A percentile compares a stretch with the other conserved stretches of the same genome.
These are phyloP conservation scores for Oncorhynchus nerka DNA, from an alignment of 2,113 vertebrate species.

Conservation along the genomic window DNA sequence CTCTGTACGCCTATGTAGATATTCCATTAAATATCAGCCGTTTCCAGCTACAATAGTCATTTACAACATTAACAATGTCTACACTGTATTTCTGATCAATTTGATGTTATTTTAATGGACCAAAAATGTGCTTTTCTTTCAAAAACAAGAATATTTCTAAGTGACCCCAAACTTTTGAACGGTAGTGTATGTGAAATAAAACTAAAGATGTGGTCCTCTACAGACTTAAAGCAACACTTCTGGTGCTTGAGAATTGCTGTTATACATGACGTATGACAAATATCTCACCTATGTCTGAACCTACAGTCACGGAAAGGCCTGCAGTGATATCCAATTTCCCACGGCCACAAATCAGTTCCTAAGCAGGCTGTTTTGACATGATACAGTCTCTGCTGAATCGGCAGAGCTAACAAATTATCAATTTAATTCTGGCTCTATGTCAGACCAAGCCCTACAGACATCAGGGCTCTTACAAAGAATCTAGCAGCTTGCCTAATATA, in stretches of 20 bases:
- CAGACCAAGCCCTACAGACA: slow-evolving; percentile 10
- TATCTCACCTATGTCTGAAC: neutral
- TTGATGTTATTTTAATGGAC: no score
- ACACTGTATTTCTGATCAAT: no score
- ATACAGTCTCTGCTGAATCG: slow-evolving; percentile 28
- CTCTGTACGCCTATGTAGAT: no score
- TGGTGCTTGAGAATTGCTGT: neutral
- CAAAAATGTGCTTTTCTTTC: no score
- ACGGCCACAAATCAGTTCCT: slow-evolving; percentile 16
- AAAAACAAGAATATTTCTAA: no score
- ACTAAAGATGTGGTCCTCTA: no score
- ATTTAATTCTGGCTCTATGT: slow-evolving; percentile 13
- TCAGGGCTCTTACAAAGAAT: neutral
- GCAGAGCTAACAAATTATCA: slow-evolving; percentile 26
- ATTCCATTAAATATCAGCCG: no score
- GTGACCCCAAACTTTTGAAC: no score
- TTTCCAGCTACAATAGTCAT: no score
- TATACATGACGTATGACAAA: neutral
- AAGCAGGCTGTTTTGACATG: slow-evolving; percentile 24
- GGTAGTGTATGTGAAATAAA: no score
- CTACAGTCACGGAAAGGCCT: neutral
- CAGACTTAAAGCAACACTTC: neutral
- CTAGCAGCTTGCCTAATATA: neutral
- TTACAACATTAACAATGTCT: no score
- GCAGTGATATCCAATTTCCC: neutral